A percentile compares a stretch with the other conserved stretches of the same genome.
These are phyloP conservation scores for Actenoides lindsayi DNA, from an alignment of 2,113 vertebrate genomes.

Conservation along the genomic window DNA sequence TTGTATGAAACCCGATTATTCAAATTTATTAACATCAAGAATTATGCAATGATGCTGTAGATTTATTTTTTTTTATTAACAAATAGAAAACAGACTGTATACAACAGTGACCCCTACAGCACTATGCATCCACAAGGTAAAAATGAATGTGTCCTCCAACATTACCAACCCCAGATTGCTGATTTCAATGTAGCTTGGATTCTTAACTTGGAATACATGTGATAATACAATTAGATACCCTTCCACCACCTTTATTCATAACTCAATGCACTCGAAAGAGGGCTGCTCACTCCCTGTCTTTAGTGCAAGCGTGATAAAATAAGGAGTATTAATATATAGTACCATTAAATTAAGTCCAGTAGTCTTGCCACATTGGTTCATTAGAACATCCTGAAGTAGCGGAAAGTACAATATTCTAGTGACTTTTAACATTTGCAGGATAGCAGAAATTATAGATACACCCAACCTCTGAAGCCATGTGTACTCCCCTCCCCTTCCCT, in stretches of 20 bases:
- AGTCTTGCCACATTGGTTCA: conserved; percentile 88
- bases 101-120: conserved; percentile 91
- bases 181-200: conserved; percentile 76
- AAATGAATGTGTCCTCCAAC: conserved; percentile 88
- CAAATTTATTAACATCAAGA: conserved; percentile 98
- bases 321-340: conserved; percentile 83
- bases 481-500: conserved; percentile 71
- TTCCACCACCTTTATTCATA: conserved; percentile 82
- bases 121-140: conserved; percentile 96
- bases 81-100: conserved; percentile 98
- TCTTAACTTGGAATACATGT: conserved; percentile 67
- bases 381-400: conserved; percentile 79
- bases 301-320: conserved; percentile 81
- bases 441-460: conserved; percentile 74
- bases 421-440: conserved; percentile 85
- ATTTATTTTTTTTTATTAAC: conserved; percentile 86
- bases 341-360: conserved; percentile 89
- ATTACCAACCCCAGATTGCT: conserved; percentile 79
- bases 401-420: conserved; percentile 80
- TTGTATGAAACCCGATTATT: conserved; percentile 93
- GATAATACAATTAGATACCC: conserved; percentile 82
- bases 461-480: conserved; percentile 64
- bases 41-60: conserved; percentile 88
- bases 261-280: conserved; percentile 79
- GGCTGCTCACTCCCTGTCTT: conserved; percentile 76